A percentile compares a stretch with the other conserved stretches of the same genome.
phyloP scores from a whole-genome alignment of 2,888 invertebrate genomes.

The Ecliptopera silaceata region DNA sequence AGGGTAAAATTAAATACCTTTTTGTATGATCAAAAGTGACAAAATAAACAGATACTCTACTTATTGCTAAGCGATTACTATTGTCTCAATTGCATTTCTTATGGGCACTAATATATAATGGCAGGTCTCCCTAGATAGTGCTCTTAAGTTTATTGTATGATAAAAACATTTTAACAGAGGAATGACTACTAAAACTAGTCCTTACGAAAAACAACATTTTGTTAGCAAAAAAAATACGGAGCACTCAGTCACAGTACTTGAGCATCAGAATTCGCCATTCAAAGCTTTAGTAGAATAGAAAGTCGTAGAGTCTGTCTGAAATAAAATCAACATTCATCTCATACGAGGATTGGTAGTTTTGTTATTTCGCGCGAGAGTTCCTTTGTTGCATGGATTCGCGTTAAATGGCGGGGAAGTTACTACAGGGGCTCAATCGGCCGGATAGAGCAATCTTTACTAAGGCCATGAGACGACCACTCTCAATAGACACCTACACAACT shows the following conservation, averaged over 20 bases:
- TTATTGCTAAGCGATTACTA: no score
- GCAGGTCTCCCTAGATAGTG: no score
- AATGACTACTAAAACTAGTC: not conserved
- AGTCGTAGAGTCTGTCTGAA: slow-evolving; percentile 24
- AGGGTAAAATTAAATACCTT: no score
- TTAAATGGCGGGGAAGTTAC: slow-evolving; percentile 82
- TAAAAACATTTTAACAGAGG: no score
- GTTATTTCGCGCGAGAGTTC: slow-evolving; percentile 79
- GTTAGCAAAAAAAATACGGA: not conserved
- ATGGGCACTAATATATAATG: no score
- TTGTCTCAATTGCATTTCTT: no score
- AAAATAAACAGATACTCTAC: no score
- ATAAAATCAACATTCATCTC: slow-evolving; percentile 53
- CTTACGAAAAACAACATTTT: not conserved
- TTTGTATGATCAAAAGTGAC: no score
- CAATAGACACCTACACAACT: slow-evolving; percentile 54
- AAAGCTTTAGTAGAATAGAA: slow-evolving; percentile 2
- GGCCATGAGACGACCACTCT: slow-evolving; percentile 65
- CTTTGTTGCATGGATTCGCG: slow-evolving; percentile 80
- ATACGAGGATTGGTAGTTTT: slow-evolving; percentile 73
- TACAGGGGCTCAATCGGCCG: slow-evolving; percentile 78
- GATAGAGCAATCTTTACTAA: slow-evolving; percentile 77
- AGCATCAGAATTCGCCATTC: not conserved
- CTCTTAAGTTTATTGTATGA: no score
- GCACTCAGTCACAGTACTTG: not conserved